Evolutionary conservation across 2,113 vertebrate species (phyloP).

Genomic region (Limanda limanda): DNA sequence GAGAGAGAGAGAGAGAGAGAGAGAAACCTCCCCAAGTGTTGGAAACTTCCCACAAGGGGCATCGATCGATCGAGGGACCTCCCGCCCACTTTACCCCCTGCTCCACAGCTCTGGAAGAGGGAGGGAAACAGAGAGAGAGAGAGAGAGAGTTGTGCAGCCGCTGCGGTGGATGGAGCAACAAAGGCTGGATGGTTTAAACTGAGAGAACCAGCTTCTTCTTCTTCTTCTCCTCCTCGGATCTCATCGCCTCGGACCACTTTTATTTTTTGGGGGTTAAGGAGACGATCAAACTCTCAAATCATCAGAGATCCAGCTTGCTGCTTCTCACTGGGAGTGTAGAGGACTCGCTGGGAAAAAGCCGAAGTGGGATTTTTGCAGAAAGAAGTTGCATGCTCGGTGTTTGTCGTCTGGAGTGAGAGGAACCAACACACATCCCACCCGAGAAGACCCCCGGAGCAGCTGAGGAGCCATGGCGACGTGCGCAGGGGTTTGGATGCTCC

Average conservation of each 20-base stretch:
- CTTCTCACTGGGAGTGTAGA: constrained; percentile 22
- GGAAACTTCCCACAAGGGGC: constrained; percentile 66
- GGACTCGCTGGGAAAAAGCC: constrained; percentile 38
- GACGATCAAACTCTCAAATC: constrained; percentile 56
- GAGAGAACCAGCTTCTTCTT: not conserved
- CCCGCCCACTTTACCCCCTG: constrained; percentile 69
- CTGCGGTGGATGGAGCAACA: constrained; percentile 72
- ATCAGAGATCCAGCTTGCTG: constrained; percentile 18
- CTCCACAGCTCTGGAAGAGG: constrained; percentile 46
- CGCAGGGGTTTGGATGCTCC: constrained; percentile 77
- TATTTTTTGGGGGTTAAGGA: not conserved
- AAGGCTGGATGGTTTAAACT: constrained; percentile 58
- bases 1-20: too few relatives aligned
- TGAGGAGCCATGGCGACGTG: constrained; percentile 80
- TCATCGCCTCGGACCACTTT: constrained; percentile 17
- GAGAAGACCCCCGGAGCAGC: constrained; percentile 70
- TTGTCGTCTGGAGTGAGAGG: constrained; percentile 69
- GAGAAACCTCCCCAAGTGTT: too few relatives aligned
- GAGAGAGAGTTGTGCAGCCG: constrained; percentile 50
- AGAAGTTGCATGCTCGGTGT: constrained; percentile 79
- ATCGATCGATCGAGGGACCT: constrained; percentile 77
- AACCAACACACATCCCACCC: constrained; percentile 41
- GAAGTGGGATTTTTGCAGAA: constrained; percentile 76
- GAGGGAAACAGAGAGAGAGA: constrained; percentile 32
- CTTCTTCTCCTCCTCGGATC: constrained; percentile 53